Evolutionary conservation across 92 coral and sea anemone species (phyloP).

Genomic region (Chrysogorgia sp.): DNA sequence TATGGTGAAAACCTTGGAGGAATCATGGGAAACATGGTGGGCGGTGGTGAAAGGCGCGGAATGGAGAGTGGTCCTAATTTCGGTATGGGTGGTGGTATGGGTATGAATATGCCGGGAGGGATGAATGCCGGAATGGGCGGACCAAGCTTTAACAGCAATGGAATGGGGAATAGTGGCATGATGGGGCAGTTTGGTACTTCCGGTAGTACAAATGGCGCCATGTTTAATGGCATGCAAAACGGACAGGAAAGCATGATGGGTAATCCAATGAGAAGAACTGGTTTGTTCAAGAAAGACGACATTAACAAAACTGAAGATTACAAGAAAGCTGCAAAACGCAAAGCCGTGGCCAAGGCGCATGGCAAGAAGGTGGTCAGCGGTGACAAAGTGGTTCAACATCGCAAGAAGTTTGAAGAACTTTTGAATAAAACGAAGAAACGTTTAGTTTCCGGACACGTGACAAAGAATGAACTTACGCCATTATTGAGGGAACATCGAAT

Average conservation of each 20-base stretch:
- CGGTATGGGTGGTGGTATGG: slow-evolving; percentile 29
- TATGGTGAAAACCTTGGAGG: slow-evolving; percentile 43
- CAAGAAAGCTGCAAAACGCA: slow-evolving; percentile 30
- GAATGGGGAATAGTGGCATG: slow-evolving; percentile 45
- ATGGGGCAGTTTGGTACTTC: slow-evolving; percentile 51
- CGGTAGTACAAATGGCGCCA: slow-evolving; percentile 9
- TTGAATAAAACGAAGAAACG: slow-evolving; percentile 28
- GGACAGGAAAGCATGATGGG: slow-evolving; percentile 3
- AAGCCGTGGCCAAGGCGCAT: slow-evolving; percentile 49
- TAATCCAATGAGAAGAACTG: slow-evolving; percentile 2
- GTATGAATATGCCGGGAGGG: slow-evolving; percentile 43
- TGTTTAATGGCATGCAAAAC: slow-evolving; percentile 11
- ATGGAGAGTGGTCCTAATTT: neutral
- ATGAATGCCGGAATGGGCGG: slow-evolving; percentile 44
- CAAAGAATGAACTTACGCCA: slow-evolving; percentile 16
- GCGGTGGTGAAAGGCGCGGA: slow-evolving; percentile 34
- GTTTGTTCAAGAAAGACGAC: slow-evolving; percentile 35
- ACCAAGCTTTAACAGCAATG: slow-evolving; percentile 41
- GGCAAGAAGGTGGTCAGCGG: slow-evolving; percentile 4
- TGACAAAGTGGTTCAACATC: neutral
- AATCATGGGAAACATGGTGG: slow-evolving; percentile 36
- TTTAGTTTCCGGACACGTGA: slow-evolving; percentile 33
- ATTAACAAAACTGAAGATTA: slow-evolving; percentile 45
- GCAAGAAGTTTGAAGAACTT: slow-evolving; percentile 31
- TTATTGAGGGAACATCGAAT: slow-evolving; percentile 40